Base-by-base conservation (phyloP, 2,113 vertebrate genomes). In the Xiphophorus couchianus region DNA sequence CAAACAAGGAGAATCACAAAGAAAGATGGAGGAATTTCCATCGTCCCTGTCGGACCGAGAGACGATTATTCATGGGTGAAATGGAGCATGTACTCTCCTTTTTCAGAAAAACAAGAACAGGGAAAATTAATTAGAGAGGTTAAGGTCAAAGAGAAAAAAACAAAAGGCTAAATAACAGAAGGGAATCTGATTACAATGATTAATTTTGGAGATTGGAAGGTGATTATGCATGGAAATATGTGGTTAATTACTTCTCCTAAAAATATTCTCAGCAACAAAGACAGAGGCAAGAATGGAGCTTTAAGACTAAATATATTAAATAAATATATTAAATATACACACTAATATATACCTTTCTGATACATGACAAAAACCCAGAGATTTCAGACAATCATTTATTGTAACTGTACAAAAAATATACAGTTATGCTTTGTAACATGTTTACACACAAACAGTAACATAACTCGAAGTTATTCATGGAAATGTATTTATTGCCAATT, bases 161-260 rank as follows among this genome's bases (percentile, higher is more conserved):
- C 74, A 87, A 88, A 88, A 81, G 66, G 48, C 58, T 25, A 51
- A 29, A 67, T 87, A 82, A 80, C 64, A 80, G 48, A 89, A 78
- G 66, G 77, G 66, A 86, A 89, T 91, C 77, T 80, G 84, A 91
- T 92, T 89, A 78, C 69, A 44, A 71, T 89, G 74, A 92, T 90
- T 92, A 70, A 92, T 92, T 91, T 88, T 71, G 75, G 39, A 84
- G 78, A 88, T 89, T 86, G 63, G 14, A 61, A 35, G 73, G 37
- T 75, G 80, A 62, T 86, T 82, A 76, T 77, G 79, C 51, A 78
- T 89, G 73, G 68, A 65, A 78, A 79, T 85, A 74, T 84, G 73
- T 68, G 75, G 84, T 89, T 91, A 93, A 92, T 89, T 85, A 79
- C 80, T 76, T 83, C 39, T 39, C 12, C 11, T 42, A 51, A 37